Conservation (phyloP, 2,888 invertebrate species). For the Emmelina monodactyla region DNA sequence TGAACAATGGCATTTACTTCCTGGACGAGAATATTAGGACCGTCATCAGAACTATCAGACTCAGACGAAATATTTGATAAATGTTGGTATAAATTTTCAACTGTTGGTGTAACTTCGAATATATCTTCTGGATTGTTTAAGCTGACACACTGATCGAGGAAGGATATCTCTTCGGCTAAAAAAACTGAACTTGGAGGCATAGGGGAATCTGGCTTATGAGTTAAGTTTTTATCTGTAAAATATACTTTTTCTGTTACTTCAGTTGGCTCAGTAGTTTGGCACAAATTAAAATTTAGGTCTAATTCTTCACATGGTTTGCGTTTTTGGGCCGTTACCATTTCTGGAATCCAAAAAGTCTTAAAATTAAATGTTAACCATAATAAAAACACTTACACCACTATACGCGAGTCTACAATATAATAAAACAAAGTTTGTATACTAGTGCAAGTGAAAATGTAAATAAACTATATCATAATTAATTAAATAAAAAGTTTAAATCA, state of each 20-base stretch:
- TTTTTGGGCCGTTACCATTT: not conserved
- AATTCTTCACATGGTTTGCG: conserved; percentile 2
- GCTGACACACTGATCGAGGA: conserved; percentile 2
- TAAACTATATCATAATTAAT: conserved; percentile 2
- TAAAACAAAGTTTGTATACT: conserved; percentile 2
- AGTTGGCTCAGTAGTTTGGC: conserved; percentile 2
- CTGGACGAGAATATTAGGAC: conserved; percentile 1
- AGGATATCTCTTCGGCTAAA: conserved; percentile 3
- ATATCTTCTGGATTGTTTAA: conserved; percentile 4
- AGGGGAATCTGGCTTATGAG: not conserved
- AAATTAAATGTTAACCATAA: conserved; percentile 2
- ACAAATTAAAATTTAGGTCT: not conserved
- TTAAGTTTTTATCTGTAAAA: conserved; percentile 3
- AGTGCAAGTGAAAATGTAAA: conserved; percentile 2
- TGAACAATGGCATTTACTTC: not conserved
- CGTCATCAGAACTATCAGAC: conserved; percentile 4
- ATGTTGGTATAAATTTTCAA: conserved; percentile 3
- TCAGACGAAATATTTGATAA: conserved; percentile 4
- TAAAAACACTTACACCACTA: conserved; percentile 4
- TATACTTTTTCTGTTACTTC: conserved; percentile 1
- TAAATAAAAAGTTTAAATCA: conserved; percentile 1
- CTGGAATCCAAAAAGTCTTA: conserved; percentile 1
- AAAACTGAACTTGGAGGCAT: not conserved
- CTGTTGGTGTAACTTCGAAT: conserved; percentile 5
- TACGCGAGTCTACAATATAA: conserved; percentile 1